These are phyloP conservation scores for Amiota minor DNA, from an alignment of 2,888 invertebrate species.

Conservation along the genomic window DNA sequence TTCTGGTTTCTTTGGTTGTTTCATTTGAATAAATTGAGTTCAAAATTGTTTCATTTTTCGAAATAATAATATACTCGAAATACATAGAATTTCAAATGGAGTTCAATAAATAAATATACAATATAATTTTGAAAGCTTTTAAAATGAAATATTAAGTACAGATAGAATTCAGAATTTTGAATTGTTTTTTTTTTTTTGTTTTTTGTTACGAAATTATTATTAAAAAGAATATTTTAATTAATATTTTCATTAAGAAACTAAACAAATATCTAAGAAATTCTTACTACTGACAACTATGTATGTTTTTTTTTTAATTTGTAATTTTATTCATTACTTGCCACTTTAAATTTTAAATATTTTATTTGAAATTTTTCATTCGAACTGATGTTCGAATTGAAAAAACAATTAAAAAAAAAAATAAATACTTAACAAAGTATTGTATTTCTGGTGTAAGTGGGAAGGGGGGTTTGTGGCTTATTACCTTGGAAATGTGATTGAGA, in stretches of 20 bases:
- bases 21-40: slow-evolving; percentile 21
- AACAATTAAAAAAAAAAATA: not conserved
- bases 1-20: slow-evolving; percentile 12
- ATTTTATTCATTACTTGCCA: too few species aligned
- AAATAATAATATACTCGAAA: not conserved
- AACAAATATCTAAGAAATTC: too few species aligned
- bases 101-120: not conserved
- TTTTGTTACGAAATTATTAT: not conserved
- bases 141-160: not conserved
- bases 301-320: too few species aligned
- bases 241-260: too few species aligned
- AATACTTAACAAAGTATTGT: too few species aligned
- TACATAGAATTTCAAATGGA: not conserved
- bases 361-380: not conserved
- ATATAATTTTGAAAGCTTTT: not conserved
- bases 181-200: not conserved
- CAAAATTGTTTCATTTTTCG: not conserved
- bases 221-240: too few species aligned
- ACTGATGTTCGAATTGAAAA: not conserved
- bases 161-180: too few species aligned
- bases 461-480: not conserved
- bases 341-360: too few species aligned
- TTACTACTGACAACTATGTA: too few species aligned
- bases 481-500: too few species aligned
- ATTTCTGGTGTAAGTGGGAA: too few species aligned